Evolutionary conservation across 2,888 invertebrate genomes (phyloP), one percentile per base, ranked within the genome.

Genomic region (Erebia palarica): DNA sequence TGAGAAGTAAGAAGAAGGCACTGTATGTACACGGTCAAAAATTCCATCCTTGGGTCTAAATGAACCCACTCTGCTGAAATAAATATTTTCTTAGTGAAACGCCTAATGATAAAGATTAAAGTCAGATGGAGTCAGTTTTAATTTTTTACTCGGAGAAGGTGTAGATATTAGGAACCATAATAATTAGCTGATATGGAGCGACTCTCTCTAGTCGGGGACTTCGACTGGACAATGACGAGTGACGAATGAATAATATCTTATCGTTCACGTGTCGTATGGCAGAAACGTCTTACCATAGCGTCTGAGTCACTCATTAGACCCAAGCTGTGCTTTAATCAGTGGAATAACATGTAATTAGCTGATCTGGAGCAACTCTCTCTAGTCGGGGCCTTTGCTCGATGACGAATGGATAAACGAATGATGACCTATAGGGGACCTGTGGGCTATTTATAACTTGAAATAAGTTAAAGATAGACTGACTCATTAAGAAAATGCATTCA

Each of bases 241-340:
- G 70, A 73, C 67, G 61, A 70, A 72, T 55, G 59, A 72, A 68
- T 66, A 36, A 53, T 5, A 53, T 53, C 65, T 63, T 73, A 21
- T 69, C 68, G 87, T 86, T 80, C 70, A 76, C 78, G 71, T 68
- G 18, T 78, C 79, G 78, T 76, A 18, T 8, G 14, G 1, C 71
- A 16, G 77, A 75, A 80, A 72, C 42, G 64, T 58, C 68, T 36
- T 21, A 71, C 72, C 65, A 61, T 44, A 65, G 47, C 66, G 47
- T 74, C 78, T 92, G 93, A 92, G 80, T 93, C 92, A 93, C 90
- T 93, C 88, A 93, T 93, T 92, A 93, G 91, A 85, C 83, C 83
- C 92, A 93, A 92, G 92, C 93, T 93, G 93, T 89, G 93, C 92
- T 93, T 93, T 92, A 92, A 93, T 92, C 92, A 92, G 87, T 82